Base-by-base conservation (phyloP, 2,113 vertebrate genomes). In the Alligator sinensis region DNA sequence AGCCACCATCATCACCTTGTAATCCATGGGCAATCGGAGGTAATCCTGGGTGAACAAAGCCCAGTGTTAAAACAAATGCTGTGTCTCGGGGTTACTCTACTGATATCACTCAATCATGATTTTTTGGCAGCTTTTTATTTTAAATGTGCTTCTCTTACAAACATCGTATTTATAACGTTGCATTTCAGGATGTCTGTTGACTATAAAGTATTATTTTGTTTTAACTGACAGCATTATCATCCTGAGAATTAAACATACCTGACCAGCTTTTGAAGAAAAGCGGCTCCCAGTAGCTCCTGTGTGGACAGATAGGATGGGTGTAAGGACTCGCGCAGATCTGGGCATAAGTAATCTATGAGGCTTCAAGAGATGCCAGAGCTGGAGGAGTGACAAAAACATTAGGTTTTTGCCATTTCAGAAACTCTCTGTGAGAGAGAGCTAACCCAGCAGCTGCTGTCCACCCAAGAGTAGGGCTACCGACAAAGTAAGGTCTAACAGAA, bases 181-280 rank as follows among this genome's bases (percentile, higher is more conserved):
- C 93, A 80, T 66, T n/a, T 79, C 59, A 87, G 16, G 63, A 34
- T 76, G 55, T 80, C 86, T 57, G 10, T 89, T 19, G 79, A 2
- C 68, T 78, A 27, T 84, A 85, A 70, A 66, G 3, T 84, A 62
- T 17, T 72, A 8, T 60, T 6, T 76, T 80, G 25, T 84, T 85
- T 85, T 68, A 87, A 76, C 66, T 81, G 27, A 87, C 87, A 54
- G 2, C 77, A 62, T 92, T 91, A 55, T 60, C 76, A 7, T 80
- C 86, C 80, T 89, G 63, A 96, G 66, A 84, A 87, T 19, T 70
- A 95, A 90, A 62, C 54, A 30, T 75, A 66, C 24, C 13, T 4
- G 64, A 91, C 38, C 27, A 84, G 8, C 77, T 92, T 95, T 93
- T 80, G 72, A 90, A 89, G 78, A 95, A 87, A 93, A 87, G 6